Evolutionary conservation across 2,888 invertebrate species (phyloP), one percentile per base, ranked within the genome.

Genomic region (Trachelus stipa): DNA sequence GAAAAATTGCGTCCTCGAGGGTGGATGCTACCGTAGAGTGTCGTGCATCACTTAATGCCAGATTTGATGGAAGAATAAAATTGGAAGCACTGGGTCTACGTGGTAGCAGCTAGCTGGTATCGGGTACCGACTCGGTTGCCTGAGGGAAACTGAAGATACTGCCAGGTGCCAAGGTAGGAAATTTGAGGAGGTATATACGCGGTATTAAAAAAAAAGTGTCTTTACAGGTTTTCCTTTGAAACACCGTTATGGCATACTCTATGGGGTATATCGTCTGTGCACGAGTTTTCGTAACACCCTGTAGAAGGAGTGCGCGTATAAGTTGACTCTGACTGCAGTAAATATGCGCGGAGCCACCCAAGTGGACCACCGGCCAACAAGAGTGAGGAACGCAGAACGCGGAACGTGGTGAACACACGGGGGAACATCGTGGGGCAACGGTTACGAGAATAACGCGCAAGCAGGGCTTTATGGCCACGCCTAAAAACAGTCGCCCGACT

Each of bases 281-380:
- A 56, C 9, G 23, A 56, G 56, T 56, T 56, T 56, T 23, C 56
- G 56, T 56, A 56, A 31, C 71, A 71, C 71, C 71, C 71, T 34
- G 33, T 71, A 71, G 71, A 71, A 71, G 33, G 33, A 71, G 71
- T 33, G 15, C 71, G 71, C 71, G 71, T 71, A 71, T 71, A 71
- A 12, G 71, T 34, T 31, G 56, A 56, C 56, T 56, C 56, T 9
- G 56, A 9, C 23, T 75, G 74, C 76, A 75, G 80, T 74, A 76
- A 81, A 81, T 81, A 80, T 81, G 79, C 77, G 74, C 68, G 56
- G 69, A 81, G 75, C 81, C 81, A 81, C 81, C 77, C 81, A 79
- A 81, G 81, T 81, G 73, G 81, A 81, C 77, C 81, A 81, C 79
- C 81, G 75, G 73, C 31, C 40, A 69, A 69, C 74, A 81, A 33